phyloP scores from a whole-genome alignment of 1,140 invertebrate genomes.

The Neotoxoptera formosana region DNA sequence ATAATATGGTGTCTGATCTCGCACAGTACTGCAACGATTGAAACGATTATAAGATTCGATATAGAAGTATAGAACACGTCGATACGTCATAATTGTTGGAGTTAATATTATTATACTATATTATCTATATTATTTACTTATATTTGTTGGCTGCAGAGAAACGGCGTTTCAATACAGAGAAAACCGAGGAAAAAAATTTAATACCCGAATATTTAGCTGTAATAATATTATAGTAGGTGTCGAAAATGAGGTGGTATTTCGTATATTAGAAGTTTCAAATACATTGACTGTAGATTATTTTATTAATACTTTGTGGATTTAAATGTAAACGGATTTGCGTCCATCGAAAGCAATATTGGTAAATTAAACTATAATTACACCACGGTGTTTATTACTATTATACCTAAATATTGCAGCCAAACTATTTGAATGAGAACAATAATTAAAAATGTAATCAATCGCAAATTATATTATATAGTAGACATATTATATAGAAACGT shows the following conservation, averaged over 20 bases:
- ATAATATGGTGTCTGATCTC: too few relatives aligned
- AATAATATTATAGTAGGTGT: not conserved
- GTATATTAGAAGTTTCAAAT: not conserved
- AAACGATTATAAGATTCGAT: not conserved
- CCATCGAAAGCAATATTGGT: too few relatives aligned
- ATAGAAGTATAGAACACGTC: not conserved
- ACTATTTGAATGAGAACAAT: too few relatives aligned
- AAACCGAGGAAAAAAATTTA: not conserved
- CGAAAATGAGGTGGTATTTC: too few relatives aligned
- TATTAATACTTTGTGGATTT: not conserved
- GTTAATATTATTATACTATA: not conserved
- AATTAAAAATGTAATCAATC: not conserved
- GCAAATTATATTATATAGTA: not conserved
- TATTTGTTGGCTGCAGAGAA: too few relatives aligned
- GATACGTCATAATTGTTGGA: not conserved
- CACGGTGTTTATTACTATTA: not conserved
- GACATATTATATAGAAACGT: not conserved
- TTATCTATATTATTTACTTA: not conserved
- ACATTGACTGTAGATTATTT: not conserved
- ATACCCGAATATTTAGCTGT: not conserved
- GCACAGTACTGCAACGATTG: too few relatives aligned
- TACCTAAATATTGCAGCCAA: not conserved
- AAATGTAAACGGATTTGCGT: not conserved
- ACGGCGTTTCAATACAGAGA: not conserved
- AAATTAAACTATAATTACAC: not conserved